phyloP scores from a whole-genome alignment of 1,140 invertebrate genomes.

The Anastatus disparis region DNA sequence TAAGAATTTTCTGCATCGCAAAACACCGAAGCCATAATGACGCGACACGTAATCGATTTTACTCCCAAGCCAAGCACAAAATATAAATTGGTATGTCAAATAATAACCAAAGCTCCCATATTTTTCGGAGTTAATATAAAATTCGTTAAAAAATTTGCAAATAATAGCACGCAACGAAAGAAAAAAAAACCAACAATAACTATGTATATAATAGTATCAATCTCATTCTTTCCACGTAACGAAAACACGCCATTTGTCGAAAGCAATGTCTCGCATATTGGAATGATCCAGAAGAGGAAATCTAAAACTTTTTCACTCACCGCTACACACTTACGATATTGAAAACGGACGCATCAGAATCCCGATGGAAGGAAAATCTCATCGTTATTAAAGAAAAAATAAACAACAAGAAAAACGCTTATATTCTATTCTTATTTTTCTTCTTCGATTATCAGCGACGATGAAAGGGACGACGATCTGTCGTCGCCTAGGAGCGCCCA shows the following conservation, averaged over 20 bases:
- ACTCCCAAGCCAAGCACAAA: neutral
- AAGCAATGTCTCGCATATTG: neutral
- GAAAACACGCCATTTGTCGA: slow-evolving; percentile 5
- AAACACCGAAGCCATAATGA: neutral
- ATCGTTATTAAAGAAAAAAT: no score
- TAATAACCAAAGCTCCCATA: no score
- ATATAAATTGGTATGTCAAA: no score
- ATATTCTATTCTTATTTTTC: neutral
- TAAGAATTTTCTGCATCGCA: neutral
- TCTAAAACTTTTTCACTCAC: slow-evolving; percentile 22
- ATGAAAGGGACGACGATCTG: neutral
- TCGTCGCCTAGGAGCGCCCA: slow-evolving; percentile 15
- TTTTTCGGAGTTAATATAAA: no score
- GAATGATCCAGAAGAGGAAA: slow-evolving; percentile 3
- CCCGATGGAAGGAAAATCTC: neutral
- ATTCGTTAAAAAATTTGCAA: no score
- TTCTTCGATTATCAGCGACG: neutral
- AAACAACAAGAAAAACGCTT: neutral
- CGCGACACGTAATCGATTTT: slow-evolving; percentile 27
- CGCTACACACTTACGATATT: slow-evolving; percentile 19
- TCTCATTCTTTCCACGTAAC: neutral
- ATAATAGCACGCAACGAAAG: no score
- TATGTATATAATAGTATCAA: neutral
- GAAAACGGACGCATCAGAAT: neutral
- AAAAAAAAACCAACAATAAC: no score